These are phyloP conservation scores for Pelmatolapia mariae DNA, from an alignment of 2,113 vertebrate genomes.

Conservation along the genomic window DNA sequence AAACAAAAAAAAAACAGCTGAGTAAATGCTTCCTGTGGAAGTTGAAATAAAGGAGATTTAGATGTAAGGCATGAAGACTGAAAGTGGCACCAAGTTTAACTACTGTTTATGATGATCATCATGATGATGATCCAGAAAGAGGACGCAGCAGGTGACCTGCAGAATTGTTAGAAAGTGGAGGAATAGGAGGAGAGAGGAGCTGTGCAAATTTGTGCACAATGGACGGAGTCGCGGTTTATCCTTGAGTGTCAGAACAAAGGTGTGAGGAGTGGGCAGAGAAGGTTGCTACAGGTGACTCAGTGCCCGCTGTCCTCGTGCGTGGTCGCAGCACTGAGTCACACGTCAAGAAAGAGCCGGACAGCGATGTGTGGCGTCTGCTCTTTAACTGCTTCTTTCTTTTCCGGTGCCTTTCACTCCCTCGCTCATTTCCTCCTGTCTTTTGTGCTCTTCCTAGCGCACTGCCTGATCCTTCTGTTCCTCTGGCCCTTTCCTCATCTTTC, in stretches of 20 bases:
- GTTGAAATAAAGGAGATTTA: not conserved
- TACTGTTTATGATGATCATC: not conserved
- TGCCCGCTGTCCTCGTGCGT: not conserved
- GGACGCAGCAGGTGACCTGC: not conserved
- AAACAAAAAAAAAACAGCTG: not conserved
- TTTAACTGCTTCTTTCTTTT: slow-evolving; percentile 5
- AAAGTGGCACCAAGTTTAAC: not conserved
- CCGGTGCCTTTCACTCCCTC: not conserved
- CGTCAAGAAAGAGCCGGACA: not conserved
- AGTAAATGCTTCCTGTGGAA: not conserved
- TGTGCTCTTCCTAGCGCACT: slow-evolving; percentile 21
- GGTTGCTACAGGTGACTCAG: slow-evolving; percentile 15
- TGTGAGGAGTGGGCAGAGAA: not conserved
- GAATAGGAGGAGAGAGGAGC: not conserved
- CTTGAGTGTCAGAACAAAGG: not conserved
- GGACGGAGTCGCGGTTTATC: not conserved
- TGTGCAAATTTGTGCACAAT: not conserved
- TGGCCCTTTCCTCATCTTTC: slow-evolving; percentile 18
- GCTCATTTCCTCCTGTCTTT: slow-evolving; percentile 22
- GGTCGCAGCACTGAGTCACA: not conserved
- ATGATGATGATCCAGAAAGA: not conserved
- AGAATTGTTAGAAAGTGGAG: not conserved
- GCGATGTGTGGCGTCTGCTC: not conserved
- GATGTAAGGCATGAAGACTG: not conserved
- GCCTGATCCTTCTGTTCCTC: slow-evolving; percentile 4